These are phyloP conservation scores for Antechinus stuartii DNA, from an alignment of 2,113 vertebrate species.

Conservation along the genomic window DNA sequence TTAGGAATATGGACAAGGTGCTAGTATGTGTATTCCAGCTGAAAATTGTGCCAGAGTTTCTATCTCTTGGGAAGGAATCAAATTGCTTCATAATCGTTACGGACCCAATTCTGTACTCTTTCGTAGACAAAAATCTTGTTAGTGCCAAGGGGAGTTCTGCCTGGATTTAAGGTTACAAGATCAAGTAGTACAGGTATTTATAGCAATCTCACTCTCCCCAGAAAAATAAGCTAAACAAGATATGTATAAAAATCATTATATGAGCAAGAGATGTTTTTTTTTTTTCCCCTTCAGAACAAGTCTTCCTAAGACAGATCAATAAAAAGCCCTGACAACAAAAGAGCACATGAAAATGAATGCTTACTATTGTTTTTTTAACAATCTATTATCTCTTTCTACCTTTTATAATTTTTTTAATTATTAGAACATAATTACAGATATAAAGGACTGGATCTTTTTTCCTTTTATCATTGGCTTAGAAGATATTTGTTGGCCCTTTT, in stretches of 20 bases:
- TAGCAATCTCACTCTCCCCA: slow-evolving; percentile 59
- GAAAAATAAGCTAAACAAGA: slow-evolving; percentile 65
- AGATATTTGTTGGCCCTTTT: neutral
- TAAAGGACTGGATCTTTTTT: slow-evolving; percentile 18
- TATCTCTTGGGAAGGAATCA: slow-evolving; percentile 64
- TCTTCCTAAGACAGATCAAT: slow-evolving; percentile 42
- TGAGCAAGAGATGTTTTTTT: slow-evolving; percentile 21
- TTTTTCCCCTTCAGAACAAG: slow-evolving; percentile 17
- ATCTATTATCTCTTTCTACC: slow-evolving; percentile 21
- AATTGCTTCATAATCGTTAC: slow-evolving; percentile 67
- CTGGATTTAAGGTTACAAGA: slow-evolving; percentile 75
- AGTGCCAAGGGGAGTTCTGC: slow-evolving; percentile 72
- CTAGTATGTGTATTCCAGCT: slow-evolving; percentile 42
- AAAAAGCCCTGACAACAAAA: slow-evolving; percentile 51
- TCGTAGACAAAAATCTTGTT: slow-evolving; percentile 76
- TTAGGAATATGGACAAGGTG: slow-evolving; percentile 64
- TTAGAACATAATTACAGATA: slow-evolving; percentile 10
- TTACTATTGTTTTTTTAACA: slow-evolving; percentile 30
- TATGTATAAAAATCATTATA: slow-evolving; percentile 45
- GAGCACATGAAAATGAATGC: slow-evolving; percentile 52
- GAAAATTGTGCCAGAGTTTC: slow-evolving; percentile 56
- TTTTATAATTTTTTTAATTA: slow-evolving; percentile 39
- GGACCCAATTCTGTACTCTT: slow-evolving; percentile 76
- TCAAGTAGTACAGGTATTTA: slow-evolving; percentile 76
- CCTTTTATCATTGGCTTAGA: neutral